These are phyloP conservation scores for Rhopalosiphum maidis DNA, from an alignment of 1,140 invertebrate genomes.

Conservation along the genomic window DNA sequence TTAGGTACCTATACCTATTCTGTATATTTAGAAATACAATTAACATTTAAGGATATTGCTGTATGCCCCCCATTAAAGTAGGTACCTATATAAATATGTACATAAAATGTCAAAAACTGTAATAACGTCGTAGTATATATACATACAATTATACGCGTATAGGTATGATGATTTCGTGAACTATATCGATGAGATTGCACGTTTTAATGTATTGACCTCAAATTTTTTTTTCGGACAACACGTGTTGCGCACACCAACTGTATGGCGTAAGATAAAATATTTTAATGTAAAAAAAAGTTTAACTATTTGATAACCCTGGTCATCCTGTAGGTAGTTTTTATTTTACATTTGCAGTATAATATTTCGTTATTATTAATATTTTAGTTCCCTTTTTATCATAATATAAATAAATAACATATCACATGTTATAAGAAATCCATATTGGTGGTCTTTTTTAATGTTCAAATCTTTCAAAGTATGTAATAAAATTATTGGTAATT, in stretches of 20 bases:
- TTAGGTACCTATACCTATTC: neutral
- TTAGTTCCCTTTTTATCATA: neutral
- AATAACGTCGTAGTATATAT: neutral
- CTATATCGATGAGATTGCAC: neutral
- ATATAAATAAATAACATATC: neutral
- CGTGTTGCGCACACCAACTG: slow-evolving; percentile 22
- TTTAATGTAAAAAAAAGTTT: neutral
- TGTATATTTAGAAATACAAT: neutral
- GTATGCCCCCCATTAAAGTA: neutral
- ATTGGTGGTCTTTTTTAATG: neutral
- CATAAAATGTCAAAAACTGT: neutral
- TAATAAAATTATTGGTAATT: neutral
- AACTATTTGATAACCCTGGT: neutral
- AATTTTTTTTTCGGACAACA: slow-evolving; percentile 28
- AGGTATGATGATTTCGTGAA: neutral
- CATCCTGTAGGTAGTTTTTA: neutral
- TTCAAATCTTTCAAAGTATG: neutral
- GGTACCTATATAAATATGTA: neutral
- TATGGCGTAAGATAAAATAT: neutral
- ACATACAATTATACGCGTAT: neutral
- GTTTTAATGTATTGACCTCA: slow-evolving; percentile 20
- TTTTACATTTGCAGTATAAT: neutral
- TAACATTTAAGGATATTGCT: neutral
- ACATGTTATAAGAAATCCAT: neutral
- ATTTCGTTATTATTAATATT: neutral